Evolutionary conservation across 2,797 vertebrate genomes (phyloP).

Genomic region (Danio albolineatus): DNA sequence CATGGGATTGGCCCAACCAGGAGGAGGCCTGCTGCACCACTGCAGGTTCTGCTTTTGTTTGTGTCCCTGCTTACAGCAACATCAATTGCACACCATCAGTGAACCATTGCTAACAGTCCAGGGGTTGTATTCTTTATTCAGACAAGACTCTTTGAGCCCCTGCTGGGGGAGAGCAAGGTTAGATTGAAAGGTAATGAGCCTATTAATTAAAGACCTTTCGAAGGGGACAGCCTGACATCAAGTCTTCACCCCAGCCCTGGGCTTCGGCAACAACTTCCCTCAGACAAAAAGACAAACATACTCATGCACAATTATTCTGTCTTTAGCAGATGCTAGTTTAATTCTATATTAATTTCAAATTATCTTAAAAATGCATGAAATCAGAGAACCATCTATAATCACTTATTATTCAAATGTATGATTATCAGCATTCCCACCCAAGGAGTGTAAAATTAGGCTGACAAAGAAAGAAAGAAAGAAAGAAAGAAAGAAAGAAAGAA

Average conservation of each 20-base stretch:
- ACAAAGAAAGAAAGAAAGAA: not conserved
- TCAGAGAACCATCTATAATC: slow-evolving; percentile 30
- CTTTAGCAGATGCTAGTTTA: slow-evolving; percentile 68
- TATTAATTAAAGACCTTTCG: slow-evolving; percentile 84
- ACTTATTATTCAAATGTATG: slow-evolving; percentile 45
- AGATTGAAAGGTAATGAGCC: slow-evolving; percentile 84
- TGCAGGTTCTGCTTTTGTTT: slow-evolving; percentile 69
- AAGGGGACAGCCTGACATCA: slow-evolving; percentile 64
- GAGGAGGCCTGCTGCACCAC: slow-evolving; percentile 71
- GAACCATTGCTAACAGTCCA: slow-evolving; percentile 69
- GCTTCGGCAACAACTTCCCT: slow-evolving; percentile 37
- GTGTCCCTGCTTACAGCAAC: slow-evolving; percentile 68
- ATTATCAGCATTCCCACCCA: slow-evolving; percentile 18
- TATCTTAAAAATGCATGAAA: slow-evolving; percentile 35
- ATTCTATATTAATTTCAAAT: slow-evolving; percentile 51
- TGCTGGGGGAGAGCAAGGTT: slow-evolving; percentile 69
- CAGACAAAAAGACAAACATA: slow-evolving; percentile 42
- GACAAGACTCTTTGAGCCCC: slow-evolving; percentile 74
- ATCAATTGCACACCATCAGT: slow-evolving; percentile 71
- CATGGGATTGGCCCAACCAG: slow-evolving; percentile 70
- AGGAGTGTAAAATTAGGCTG: not conserved
- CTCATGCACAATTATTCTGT: slow-evolving; percentile 36
- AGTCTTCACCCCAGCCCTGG: slow-evolving; percentile 57
- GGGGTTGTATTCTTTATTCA: slow-evolving; percentile 58
- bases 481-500: too few species aligned